These are phyloP conservation scores for Alfaro cultratus DNA, from an alignment of 2,797 vertebrate species.

Conservation along the genomic window DNA sequence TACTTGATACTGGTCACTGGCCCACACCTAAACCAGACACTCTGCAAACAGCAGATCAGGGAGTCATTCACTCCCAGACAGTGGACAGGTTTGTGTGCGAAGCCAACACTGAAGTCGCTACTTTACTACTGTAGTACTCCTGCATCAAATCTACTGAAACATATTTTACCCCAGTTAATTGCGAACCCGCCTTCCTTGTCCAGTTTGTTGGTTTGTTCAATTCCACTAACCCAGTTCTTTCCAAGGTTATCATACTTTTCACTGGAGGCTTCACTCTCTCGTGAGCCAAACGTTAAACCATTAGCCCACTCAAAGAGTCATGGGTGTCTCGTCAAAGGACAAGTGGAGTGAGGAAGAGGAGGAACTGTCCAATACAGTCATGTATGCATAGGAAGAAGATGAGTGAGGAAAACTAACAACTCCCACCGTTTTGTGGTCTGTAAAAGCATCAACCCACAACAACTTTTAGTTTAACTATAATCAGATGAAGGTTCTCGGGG, in stretches of 20 bases:
- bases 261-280: slow-evolving; percentile 39
- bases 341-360: slow-evolving; percentile 6
- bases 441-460: not conserved
- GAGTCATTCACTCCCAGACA: slow-evolving; percentile 42
- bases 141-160: slow-evolving; percentile 9
- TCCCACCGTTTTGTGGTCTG: not conserved
- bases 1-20: not conserved
- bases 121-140: slow-evolving; percentile 1
- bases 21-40: not conserved
- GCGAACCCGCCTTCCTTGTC: slow-evolving; percentile 46
- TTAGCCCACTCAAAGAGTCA: slow-evolving; percentile 65
- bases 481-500: not conserved
- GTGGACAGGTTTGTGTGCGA: slow-evolving; percentile 31
- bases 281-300: slow-evolving; percentile 63
- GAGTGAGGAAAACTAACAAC: not conserved
- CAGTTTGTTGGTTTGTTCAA: slow-evolving; percentile 55
- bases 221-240: slow-evolving; percentile 70
- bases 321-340: slow-evolving; percentile 51
- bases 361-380: slow-evolving; percentile 16
- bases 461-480: not conserved
- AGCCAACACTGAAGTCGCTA: slow-evolving; percentile 46
- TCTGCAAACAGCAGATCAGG: slow-evolving; percentile 49
- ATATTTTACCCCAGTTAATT: slow-evolving; percentile 12
- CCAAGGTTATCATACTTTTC: slow-evolving; percentile 54
- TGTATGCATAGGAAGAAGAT: slow-evolving; percentile 36